A percentile compares a stretch with the other conserved stretches of the same genome.
These are phyloP conservation scores for Lomographa bimaculata DNA, from an alignment of 2,888 invertebrate species.

Conservation along the genomic window DNA sequence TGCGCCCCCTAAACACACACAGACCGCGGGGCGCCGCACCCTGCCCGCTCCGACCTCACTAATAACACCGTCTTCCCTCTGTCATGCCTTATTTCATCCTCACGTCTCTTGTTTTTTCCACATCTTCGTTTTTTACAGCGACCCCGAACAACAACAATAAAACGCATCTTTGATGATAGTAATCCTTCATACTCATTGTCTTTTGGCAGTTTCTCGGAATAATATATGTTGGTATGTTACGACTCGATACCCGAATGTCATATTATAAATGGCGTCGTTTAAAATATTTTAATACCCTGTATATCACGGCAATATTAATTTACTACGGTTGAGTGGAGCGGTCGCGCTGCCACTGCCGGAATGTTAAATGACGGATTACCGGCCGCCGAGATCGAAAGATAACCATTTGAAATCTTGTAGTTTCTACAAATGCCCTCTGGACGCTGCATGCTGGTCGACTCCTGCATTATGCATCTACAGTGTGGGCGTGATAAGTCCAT, in stretches of 20 bases:
- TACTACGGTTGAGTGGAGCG: constrained; percentile 78
- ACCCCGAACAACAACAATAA: constrained; percentile 76
- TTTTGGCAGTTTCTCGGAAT: constrained; percentile 82
- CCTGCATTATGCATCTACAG: constrained; percentile 25
- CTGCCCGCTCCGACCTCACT: constrained; percentile 58
- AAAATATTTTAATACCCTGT: constrained; percentile 82
- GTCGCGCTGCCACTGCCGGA: constrained; percentile 75
- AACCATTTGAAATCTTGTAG: constrained; percentile 61
- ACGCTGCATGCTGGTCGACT: no score
- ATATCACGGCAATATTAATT: constrained; percentile 81
- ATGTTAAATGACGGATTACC: constrained; percentile 83
- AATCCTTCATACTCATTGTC: constrained; percentile 83
- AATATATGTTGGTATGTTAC: constrained; percentile 78
- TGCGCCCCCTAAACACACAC: constrained; percentile 76
- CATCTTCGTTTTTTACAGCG: constrained; percentile 65
- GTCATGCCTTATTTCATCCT: constrained; percentile 76
- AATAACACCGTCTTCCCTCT: constrained; percentile 78
- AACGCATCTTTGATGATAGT: constrained; percentile 78
- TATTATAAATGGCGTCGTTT: constrained; percentile 82
- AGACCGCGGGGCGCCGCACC: constrained; percentile 81
- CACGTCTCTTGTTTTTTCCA: constrained; percentile 74
- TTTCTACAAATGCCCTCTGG: constrained; percentile 58
- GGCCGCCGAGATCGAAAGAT: constrained; percentile 74
- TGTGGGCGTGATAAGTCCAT: constrained; percentile 16
- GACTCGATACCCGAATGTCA: constrained; percentile 79